phyloP scores from a whole-genome alignment of 2,797 vertebrate species.

The Phaenicophaeus curvirostris region DNA sequence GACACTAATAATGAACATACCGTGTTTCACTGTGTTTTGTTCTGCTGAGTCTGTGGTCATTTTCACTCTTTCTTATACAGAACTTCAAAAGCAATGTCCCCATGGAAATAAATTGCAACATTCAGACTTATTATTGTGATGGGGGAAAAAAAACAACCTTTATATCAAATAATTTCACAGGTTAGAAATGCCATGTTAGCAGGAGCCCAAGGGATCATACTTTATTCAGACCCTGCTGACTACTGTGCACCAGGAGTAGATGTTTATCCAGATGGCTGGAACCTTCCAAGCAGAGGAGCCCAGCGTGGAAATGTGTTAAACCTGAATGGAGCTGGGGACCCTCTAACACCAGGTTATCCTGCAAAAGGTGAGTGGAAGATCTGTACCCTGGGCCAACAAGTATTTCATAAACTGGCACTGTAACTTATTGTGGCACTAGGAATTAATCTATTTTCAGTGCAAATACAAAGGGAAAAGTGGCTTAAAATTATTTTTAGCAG shows the following conservation, averaged over 20 bases:
- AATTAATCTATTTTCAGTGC: not conserved
- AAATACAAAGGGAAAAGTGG: not conserved
- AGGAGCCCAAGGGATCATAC: conserved; percentile 88
- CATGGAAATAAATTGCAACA: not conserved
- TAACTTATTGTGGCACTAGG: not conserved
- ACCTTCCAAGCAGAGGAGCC: conserved; percentile 87
- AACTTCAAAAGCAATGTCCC: not conserved
- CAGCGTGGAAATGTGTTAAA: conserved; percentile 96
- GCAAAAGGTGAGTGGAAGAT: conserved; percentile 86
- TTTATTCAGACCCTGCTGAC: conserved; percentile 95
- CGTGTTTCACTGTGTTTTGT: not conserved
- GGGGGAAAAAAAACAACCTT: not conserved
- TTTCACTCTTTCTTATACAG: not conserved
- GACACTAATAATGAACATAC: not conserved
- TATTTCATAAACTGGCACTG: not conserved
- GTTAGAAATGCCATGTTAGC: conserved; percentile 91
- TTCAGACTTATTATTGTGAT: not conserved
- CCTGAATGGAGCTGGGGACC: conserved; percentile 93
- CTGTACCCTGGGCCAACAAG: not conserved
- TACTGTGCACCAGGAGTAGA: conserved; percentile 86
- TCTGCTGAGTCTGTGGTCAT: not conserved
- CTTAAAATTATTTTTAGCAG: not conserved
- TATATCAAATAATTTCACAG: conserved; percentile 70
- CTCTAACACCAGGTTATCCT: conserved; percentile 94
- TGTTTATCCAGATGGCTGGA: conserved; percentile 92